A percentile compares a stretch with the other conserved stretches of the same genome.
These are phyloP conservation scores for Ficedula albicollis DNA, from an alignment of 2,797 vertebrate genomes.

Conservation along the genomic window DNA sequence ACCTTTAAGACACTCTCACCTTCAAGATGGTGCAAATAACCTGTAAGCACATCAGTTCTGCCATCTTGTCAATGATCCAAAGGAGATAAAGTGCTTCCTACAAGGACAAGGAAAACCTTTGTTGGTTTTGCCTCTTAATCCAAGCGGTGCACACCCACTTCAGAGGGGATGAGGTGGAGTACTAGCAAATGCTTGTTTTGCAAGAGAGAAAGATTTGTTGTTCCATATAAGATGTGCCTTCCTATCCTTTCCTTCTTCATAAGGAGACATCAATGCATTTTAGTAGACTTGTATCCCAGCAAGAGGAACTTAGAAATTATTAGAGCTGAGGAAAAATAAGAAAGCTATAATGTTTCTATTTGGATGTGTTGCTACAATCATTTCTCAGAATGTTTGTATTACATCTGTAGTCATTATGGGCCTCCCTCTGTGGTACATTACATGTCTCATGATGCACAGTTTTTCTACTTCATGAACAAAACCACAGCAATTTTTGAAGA, in stretches of 20 bases:
- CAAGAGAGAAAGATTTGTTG: background rate
- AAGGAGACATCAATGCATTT: background rate
- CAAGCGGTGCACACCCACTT: background rate
- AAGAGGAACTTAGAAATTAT: background rate
- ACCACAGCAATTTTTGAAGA: background rate
- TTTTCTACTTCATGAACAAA: background rate
- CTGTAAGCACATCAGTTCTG: background rate
- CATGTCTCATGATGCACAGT: background rate
- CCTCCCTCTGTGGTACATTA: background rate
- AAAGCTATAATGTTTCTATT: background rate
- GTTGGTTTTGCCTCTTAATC: background rate
- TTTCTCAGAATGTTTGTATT: background rate
- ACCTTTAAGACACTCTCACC: background rate
- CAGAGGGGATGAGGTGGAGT: background rate
- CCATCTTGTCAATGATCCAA: background rate
- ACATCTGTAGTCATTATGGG: background rate
- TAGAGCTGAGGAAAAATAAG: background rate
- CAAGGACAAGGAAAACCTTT: background rate
- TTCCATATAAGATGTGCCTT: background rate
- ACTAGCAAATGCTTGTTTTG: background rate
- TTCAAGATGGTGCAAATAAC: background rate
- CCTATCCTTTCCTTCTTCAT: background rate
- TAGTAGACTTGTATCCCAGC: background rate
- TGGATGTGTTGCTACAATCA: background rate
- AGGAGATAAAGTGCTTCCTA: background rate